Percentiles rank a stretch among this genome's conserved stretches.
These are phyloP conservation scores for Camelus dromedarius DNA, from an alignment of 2,113 vertebrate genomes.

Conservation along the genomic window DNA sequence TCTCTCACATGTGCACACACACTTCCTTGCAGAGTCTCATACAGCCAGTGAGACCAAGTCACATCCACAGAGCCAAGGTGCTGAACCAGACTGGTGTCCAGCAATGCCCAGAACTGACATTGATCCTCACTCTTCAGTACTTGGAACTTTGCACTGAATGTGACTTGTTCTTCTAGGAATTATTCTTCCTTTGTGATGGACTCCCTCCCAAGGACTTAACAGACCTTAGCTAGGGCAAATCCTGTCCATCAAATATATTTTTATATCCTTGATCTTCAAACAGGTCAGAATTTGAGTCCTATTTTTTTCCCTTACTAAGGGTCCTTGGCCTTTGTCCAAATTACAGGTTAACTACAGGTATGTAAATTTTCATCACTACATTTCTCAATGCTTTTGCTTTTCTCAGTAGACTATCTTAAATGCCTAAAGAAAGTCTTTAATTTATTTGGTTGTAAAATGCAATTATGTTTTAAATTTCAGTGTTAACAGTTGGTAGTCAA, in stretches of 20 bases:
- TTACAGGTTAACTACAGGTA: background rate
- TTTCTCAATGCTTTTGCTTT: constrained; percentile 23
- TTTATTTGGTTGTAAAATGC: background rate
- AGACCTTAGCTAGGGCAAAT: background rate
- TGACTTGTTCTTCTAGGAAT: background rate
- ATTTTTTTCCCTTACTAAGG: background rate
- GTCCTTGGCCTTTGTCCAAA: background rate
- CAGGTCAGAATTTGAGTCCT: background rate
- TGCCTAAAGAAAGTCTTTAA: background rate
- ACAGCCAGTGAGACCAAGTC: background rate
- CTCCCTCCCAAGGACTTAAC: background rate
- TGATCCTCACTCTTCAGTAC: background rate
- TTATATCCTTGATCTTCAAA: background rate
- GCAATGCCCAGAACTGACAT: background rate
- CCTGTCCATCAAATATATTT: background rate
- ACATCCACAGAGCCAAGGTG: background rate
- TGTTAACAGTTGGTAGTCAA: background rate
- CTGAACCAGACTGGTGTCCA: background rate
- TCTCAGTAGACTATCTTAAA: background rate
- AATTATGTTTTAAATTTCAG: background rate
- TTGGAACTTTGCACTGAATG: background rate
- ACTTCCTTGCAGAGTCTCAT: background rate
- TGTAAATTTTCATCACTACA: constrained; percentile 8
- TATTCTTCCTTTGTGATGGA: background rate
- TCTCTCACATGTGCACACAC: background rate